Conservation (phyloP, 2,113 vertebrate genomes). For the Nesoenas mayeri region DNA sequence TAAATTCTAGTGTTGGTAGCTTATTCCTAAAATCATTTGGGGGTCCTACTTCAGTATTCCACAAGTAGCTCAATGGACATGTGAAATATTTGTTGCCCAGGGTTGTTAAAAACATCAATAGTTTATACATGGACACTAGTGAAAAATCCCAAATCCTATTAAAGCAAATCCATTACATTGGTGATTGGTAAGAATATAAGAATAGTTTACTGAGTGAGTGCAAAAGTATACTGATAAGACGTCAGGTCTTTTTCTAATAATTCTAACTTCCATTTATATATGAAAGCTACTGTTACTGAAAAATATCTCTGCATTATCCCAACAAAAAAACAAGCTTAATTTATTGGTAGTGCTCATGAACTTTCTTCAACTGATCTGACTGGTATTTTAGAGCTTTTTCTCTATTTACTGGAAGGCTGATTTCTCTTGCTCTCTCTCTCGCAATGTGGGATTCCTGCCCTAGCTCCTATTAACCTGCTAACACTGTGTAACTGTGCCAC, state of each 20-base stretch:
- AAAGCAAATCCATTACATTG: neutral
- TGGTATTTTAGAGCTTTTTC: neutral
- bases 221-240: neutral
- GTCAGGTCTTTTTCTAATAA: neutral
- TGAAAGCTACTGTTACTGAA: neutral
- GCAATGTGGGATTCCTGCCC: neutral
- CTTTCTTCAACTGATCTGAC: neutral
- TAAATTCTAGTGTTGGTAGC: neutral
- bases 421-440: neutral
- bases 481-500: rapidly evolving
- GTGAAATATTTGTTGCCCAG: neutral
- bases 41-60: neutral
- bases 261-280: neutral
- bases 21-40: neutral
- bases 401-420: neutral
- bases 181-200: neutral
- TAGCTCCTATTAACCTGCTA: neutral
- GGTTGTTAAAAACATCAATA: neutral
- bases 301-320: neutral
- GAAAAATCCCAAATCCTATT: neutral
- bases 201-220: neutral
- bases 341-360: neutral
- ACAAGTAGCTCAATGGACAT: neutral
- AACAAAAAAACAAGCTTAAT: neutral
- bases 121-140: neutral